Evolutionary conservation across 1,140 invertebrate genomes (phyloP).

Genomic region (Apolygus lucorum): DNA sequence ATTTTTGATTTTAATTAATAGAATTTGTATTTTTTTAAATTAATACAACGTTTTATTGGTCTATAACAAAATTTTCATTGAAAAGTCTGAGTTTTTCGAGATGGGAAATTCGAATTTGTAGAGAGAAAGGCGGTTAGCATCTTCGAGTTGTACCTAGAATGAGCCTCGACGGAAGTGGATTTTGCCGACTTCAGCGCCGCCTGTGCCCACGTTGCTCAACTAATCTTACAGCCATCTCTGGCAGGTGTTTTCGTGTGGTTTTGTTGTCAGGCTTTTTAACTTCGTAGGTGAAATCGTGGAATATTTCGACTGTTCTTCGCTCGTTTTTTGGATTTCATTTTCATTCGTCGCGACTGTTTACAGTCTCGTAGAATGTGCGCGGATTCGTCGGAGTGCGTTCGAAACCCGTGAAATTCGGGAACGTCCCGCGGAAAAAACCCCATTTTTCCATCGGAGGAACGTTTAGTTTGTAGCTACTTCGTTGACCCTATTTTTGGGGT

Average conservation of each 20-base stretch:
- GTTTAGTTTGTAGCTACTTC: slow-evolving; percentile 9
- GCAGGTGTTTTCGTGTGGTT: slow-evolving; percentile 34
- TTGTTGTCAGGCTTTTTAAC: slow-evolving; percentile 31
- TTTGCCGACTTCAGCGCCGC: background rate
- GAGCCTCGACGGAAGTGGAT: background rate
- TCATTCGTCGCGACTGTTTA: background rate
- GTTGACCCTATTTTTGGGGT: slow-evolving; percentile 35
- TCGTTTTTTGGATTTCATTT: background rate
- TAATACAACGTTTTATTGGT: no score
- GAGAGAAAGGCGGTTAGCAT: background rate
- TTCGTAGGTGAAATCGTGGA: slow-evolving; percentile 10
- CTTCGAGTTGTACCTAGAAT: background rate
- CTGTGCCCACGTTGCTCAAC: background rate
- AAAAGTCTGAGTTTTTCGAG: no score
- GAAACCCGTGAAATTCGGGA: background rate
- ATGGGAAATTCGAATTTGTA: background rate
- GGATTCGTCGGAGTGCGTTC: slow-evolving; percentile 11
- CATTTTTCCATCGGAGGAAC: background rate
- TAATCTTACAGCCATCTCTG: background rate
- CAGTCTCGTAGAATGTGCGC: slow-evolving; percentile 2
- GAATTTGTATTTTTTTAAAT: no score
- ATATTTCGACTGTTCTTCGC: background rate
- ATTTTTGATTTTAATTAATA: no score
- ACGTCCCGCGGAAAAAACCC: background rate
- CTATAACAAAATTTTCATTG: no score